Conservation (phyloP, 2,888 invertebrate species). For the Folsomia candida region DNA sequence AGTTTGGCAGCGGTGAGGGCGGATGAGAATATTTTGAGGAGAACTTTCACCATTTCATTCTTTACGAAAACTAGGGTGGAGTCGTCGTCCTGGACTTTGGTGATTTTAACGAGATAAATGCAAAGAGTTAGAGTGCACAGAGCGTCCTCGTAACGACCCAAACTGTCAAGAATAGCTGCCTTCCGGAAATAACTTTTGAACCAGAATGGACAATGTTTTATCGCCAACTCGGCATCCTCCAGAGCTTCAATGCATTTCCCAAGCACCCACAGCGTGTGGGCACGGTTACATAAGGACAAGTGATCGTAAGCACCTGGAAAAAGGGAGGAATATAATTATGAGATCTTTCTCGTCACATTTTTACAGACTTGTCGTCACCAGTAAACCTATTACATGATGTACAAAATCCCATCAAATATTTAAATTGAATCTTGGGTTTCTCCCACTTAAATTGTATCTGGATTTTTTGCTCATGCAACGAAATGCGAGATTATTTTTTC, state of each 20-base stretch:
- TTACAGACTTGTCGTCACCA: not conserved
- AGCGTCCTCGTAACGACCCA: slow-evolving; percentile 62
- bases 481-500: too few relatives aligned
- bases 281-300: slow-evolving; percentile 64
- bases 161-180: slow-evolving; percentile 59
- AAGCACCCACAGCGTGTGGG: slow-evolving; percentile 63
- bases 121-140: slow-evolving; percentile 61
- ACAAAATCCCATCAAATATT: too few relatives aligned
- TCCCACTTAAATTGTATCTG: too few relatives aligned
- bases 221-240: slow-evolving; percentile 65
- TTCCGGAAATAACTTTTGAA: slow-evolving; percentile 64
- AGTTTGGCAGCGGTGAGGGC: slow-evolving; percentile 23
- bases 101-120: slow-evolving; percentile 55
- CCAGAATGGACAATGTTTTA: slow-evolving; percentile 65
- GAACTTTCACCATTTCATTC: slow-evolving; percentile 40
- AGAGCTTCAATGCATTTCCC: slow-evolving; percentile 65
- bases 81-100: slow-evolving; percentile 11
- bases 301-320: slow-evolving; percentile 66
- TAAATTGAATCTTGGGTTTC: too few relatives aligned
- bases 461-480: too few relatives aligned
- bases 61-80: slow-evolving; percentile 58
- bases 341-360: too few relatives aligned
- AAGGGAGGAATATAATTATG: slow-evolving; percentile 23
- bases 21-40: slow-evolving; percentile 41
- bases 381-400: too few relatives aligned